Conservation (phyloP, 2,113 vertebrate genomes). For the Silurus glanis region DNA sequence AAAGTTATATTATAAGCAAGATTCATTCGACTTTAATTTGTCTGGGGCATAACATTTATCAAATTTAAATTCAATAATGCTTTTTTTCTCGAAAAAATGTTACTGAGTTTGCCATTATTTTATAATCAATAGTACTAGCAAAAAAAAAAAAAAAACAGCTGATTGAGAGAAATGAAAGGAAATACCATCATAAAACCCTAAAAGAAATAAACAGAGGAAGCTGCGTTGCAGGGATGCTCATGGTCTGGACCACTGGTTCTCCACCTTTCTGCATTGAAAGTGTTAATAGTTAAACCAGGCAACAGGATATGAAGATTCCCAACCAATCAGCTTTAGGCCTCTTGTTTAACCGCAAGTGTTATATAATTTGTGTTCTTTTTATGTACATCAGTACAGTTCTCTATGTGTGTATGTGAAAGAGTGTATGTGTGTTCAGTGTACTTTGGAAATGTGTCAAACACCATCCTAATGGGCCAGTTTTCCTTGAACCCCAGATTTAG, state of each 20-base stretch:
- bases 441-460: conserved; percentile 1
- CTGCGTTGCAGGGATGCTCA: neutral
- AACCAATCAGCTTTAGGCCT: conserved; percentile 6
- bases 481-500: neutral
- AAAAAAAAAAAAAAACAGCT: no score
- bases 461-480: conserved; percentile 11
- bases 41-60: no score
- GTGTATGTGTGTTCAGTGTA: conserved; percentile 3
- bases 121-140: neutral
- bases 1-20: no score
- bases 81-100: neutral
- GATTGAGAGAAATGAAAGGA: neutral
- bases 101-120: neutral
- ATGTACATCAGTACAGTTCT: neutral
- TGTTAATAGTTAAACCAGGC: conserved; percentile 46
- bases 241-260: conserved; percentile 9
- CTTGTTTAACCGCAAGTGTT: conserved; percentile 3
- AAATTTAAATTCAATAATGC: no score
- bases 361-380: conserved; percentile 22
- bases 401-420: conserved; percentile 10
- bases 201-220: neutral
- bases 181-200: neutral
- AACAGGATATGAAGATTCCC: conserved; percentile 29
- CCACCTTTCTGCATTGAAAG: conserved; percentile 8
- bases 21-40: no score